phyloP scores from a whole-genome alignment of 2,113 vertebrate species.

The Triplophysa rosa region DNA sequence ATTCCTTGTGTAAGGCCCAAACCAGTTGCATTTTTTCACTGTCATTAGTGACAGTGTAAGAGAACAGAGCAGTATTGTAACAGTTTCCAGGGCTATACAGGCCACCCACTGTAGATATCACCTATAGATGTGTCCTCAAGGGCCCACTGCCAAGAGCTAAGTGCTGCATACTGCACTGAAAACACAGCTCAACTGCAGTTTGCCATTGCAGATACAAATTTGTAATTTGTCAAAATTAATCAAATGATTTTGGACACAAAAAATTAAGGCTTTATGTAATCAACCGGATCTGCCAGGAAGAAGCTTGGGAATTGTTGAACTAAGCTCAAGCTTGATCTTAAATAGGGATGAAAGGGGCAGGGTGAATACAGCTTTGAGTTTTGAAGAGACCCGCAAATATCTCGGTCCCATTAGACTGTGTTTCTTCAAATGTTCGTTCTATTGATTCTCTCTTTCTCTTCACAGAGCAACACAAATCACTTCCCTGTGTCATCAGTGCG shows the following conservation, averaged over 20 bases:
- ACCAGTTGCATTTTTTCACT: constrained; percentile 24
- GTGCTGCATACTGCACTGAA: constrained; percentile 40
- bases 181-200: constrained; percentile 41
- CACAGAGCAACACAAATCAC: constrained; percentile 3
- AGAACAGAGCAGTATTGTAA: not conserved
- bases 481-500: not conserved
- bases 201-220: constrained; percentile 24
- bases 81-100: constrained; percentile 3
- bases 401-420: not conserved
- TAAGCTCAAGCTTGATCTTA: not conserved
- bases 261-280: not conserved
- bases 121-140: constrained; percentile 25
- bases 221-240: not conserved
- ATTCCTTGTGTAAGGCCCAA: not conserved
- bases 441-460: not conserved
- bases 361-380: not conserved
- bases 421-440: not conserved
- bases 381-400: not conserved
- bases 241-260: not conserved
- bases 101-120: constrained; percentile 33
- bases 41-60: constrained; percentile 12
- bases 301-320: not conserved
- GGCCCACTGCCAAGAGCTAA: constrained; percentile 37
- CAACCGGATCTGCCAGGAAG: not conserved
- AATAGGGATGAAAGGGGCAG: not conserved